Base-by-base conservation (phyloP, 2,888 invertebrate genomes). In the Parochlus steinenii region DNA sequence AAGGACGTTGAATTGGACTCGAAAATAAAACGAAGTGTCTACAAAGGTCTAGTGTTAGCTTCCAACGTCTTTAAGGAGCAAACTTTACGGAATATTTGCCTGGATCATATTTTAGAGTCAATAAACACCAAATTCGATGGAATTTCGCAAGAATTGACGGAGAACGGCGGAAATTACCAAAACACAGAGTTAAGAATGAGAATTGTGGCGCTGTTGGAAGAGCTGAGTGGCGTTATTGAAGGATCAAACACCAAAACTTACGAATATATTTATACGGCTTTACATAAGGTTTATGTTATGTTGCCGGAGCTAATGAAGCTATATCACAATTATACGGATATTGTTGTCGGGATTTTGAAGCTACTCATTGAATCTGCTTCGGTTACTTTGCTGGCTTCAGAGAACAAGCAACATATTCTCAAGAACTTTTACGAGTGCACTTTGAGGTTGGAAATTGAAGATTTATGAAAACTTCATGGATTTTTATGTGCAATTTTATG, bases 61-160 rank as follows among this genome's bases (percentile, higher is more conserved):
- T 22, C 36, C 17, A 32, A 43, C 34, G 40, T 33, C 15, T 36
- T 36, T 14, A 15, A 22, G 14, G 25, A 24, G 14, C 15, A 18
- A 7, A 26, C 27, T 10, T 28, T 28, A 15, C 12, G 16, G 4
- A 27, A 34, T 20, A 17, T 28, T 17, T 59, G 54, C 39, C 55
- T 51, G 33, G 51, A 54, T 39, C 48, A 42, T 44, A 64, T 71
- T 55, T 41, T 69, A 54, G 41, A 55, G 50, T 40, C 60, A 50
- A 41, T 65, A 47, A 36, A 28, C 14, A 10, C 19, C 6, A 11
- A 28, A 19, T 34, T 34, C 28, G 34, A 34, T n/a, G 10, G 18
- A 6, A 17, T 34, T n/a, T n/a, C n/a, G n/a, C n/a, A n/a, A n/a
- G n/a, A n/a, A n/a, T 12, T 18, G 10, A n/a, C 20, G 7, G 34